A percentile compares a stretch with the other conserved stretches of the same genome.
These are phyloP conservation scores for Drosophila pseudoobscura DNA, from an alignment of 1,140 invertebrate species.

Conservation along the genomic window DNA sequence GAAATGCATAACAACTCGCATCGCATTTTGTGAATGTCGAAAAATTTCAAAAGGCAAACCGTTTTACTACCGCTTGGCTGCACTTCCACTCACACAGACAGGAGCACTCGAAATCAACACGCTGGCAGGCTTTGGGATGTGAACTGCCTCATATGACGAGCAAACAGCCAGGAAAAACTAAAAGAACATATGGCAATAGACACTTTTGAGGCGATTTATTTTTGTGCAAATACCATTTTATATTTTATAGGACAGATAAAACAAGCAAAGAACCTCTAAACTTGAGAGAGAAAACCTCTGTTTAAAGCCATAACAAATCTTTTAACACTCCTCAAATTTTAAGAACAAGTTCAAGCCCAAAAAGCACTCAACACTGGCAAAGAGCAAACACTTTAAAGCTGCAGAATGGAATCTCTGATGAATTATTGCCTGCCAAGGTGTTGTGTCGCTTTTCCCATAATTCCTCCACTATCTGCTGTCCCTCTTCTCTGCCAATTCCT, in stretches of 20 bases:
- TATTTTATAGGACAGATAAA: too few species aligned
- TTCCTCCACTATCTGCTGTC: not conserved
- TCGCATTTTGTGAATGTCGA: slow-evolving; percentile 38
- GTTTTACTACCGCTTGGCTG: slow-evolving; percentile 33
- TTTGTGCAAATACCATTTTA: too few species aligned
- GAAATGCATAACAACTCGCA: slow-evolving; percentile 49
- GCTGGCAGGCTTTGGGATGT: not conserved
- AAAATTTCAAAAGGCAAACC: slow-evolving; percentile 49
- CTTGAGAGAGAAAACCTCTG: too few species aligned
- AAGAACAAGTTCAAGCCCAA: not conserved
- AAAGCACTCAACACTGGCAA: not conserved
- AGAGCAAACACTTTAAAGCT: slow-evolving; percentile 29
- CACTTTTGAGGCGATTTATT: too few species aligned
- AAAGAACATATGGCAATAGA: too few species aligned
- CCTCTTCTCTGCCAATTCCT: not conserved
- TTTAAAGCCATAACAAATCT: too few species aligned
- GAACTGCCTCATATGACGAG: too few species aligned
- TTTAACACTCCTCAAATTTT: too few species aligned
- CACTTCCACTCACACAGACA: slow-evolving; percentile 7
- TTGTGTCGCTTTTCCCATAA: slow-evolving; percentile 15
- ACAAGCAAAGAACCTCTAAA: too few species aligned
- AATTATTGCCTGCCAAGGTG: slow-evolving; percentile 43
- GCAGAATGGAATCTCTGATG: slow-evolving; percentile 27
- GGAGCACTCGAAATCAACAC: slow-evolving; percentile 9
- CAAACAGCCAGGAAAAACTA: too few species aligned